A percentile compares a stretch with the other conserved stretches of the same genome.
phyloP scores from a whole-genome alignment of 2,113 vertebrate species.

The Microcebus tavaratra region DNA sequence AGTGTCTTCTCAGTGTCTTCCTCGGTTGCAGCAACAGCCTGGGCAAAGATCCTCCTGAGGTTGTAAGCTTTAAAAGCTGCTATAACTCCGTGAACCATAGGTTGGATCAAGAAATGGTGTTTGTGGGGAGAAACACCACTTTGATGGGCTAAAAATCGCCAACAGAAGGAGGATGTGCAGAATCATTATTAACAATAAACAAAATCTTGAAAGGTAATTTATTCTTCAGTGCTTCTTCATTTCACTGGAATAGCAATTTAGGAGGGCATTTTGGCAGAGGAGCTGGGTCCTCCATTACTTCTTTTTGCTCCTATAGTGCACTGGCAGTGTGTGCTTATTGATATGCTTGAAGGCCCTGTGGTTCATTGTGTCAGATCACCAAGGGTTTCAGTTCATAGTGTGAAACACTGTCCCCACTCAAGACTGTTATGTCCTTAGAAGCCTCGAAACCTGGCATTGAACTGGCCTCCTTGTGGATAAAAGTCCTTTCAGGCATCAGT shows the following conservation, averaged over 20 bases:
- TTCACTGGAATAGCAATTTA: not conserved
- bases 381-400: not conserved
- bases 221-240: not conserved
- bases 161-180: not conserved
- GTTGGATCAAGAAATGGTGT: not conserved
- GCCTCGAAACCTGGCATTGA: not conserved
- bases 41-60: not conserved
- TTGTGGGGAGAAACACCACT: not conserved
- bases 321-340: not conserved
- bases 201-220: not conserved
- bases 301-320: not conserved
- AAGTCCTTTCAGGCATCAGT: not conserved
- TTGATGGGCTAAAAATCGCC: not conserved
- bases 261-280: not conserved
- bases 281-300: not conserved
- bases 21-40: not conserved
- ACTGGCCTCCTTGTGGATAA: not conserved
- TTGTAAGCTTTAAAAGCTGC: not conserved
- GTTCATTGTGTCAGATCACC: not conserved
- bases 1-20: not conserved
- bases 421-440: not conserved
- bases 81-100: not conserved
- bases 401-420: not conserved
- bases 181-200: not conserved
- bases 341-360: not conserved